Evolutionary conservation across 2,888 invertebrate species (phyloP), one percentile per base, ranked within the genome.

Genomic region (Eulithis prunata): DNA sequence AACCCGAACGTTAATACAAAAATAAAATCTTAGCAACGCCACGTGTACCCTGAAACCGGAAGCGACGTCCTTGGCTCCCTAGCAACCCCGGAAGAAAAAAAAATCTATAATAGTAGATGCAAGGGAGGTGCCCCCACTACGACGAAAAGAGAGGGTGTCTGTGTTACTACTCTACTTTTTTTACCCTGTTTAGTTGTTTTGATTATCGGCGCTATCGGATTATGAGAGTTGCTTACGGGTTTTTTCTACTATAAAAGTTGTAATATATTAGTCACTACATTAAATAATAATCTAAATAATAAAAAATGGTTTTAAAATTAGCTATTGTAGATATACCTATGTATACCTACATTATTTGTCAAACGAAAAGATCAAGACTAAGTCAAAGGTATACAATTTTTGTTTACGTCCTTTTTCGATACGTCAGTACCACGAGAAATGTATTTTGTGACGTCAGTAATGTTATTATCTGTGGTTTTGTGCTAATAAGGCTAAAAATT

Each of bases 31-130:
- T 74, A 69, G 62, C 73, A 75, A 77, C 69, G 73, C 78, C 85
- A 83, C 86, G 86, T 85, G 83, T 85, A 85, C 71, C 77, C 77
- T 75, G 82, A 79, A 79, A 80, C 83, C 85, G 87, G 88, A 87
- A 87, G 85, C 80, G 70, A 66, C 84, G 87, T 81, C 90, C 89
- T 89, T 87, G 89, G 81, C 82, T 75, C 83, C 87, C 81, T 86
- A 80, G 85, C 87, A 85, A 86, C 88, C 86, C 82, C 82, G 80
- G 80, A 81, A 81, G 81, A 81, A 82, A 83, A 82, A 85, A 89
- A 90, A 90, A 90, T 90, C 89, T 89, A 90, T 89, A 89, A 83
- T 81, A 84, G 77, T 78, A 76, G 80, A 78, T 81, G 85, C 84
- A 83, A 53, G 79, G 83, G 81, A 73, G 78, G 76, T 69, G 71